Evolutionary conservation across 2,113 vertebrate species (phyloP).

Genomic region (Hepsetus odoe): DNA sequence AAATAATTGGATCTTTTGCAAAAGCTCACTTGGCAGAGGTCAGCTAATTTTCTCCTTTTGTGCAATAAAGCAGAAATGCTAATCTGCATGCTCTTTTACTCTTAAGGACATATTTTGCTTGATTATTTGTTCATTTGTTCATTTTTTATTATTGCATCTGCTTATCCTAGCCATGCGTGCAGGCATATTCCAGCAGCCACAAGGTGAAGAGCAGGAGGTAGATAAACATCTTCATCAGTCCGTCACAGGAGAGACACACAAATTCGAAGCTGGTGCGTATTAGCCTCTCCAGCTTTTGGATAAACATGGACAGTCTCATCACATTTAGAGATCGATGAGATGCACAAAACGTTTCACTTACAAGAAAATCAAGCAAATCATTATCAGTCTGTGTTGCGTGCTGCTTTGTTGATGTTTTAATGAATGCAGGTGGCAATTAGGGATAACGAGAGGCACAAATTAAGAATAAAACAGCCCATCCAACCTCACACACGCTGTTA

Average conservation of each 20-base stretch:
- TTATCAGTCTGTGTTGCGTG: not conserved
- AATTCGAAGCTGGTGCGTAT: too few relatives aligned
- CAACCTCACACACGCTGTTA: not conserved
- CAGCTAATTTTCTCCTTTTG: not conserved
- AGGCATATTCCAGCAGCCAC: too few relatives aligned
- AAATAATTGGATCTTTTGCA: not conserved
- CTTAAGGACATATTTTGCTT: not conserved
- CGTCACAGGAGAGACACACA: too few relatives aligned
- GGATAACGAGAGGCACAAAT: not conserved
- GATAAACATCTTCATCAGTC: too few relatives aligned
- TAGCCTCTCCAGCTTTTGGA: not conserved
- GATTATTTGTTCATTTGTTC: not conserved
- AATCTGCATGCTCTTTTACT: not conserved
- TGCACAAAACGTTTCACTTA: not conserved
- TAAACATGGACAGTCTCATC: not conserved
- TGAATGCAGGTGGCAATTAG: conserved; percentile 7
- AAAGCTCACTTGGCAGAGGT: not conserved
- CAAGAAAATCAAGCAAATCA: not conserved
- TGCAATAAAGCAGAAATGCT: not conserved
- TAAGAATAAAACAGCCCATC: not conserved
- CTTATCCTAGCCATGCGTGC: too few relatives aligned
- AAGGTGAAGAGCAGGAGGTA: too few relatives aligned
- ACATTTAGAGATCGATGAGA: not conserved
- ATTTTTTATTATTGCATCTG: not conserved
- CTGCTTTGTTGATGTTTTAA: not conserved